Evolutionary conservation across 2,113 vertebrate genomes (phyloP), one percentile per base, ranked within the genome.

Genomic region (Datnioides undecimradiatus): DNA sequence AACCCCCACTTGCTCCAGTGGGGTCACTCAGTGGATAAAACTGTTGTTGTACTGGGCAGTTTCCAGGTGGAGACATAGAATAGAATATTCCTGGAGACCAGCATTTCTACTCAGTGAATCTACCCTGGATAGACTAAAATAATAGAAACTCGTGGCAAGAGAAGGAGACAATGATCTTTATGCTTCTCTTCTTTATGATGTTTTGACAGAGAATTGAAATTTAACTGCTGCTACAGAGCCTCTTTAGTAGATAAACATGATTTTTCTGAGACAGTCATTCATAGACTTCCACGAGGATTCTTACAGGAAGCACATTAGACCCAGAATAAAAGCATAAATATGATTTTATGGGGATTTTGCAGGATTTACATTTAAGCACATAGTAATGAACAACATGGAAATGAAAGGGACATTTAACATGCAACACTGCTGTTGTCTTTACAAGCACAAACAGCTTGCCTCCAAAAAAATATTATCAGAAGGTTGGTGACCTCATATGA

Each of bases 281-380:
- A 3, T 40, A 12, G 45, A 63, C 54, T 46, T 79, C 13, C 40
- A 58, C 16, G 4, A 46, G 21, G 59, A 74, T 70, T 88, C 43
- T 80, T 60, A 76, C 19, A 33, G 62, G 19, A 74, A 63, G 10
- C 52, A 67, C 54, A 59, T 73, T 60, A 45, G 40, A 82, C 4
- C 49, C 46, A 40, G n/a, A 80, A 75, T 75, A 74, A 79, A 62
- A 70, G 57, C 45, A 49, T 25, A 16, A 74, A 75, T 48, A n/a
- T 43, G 54, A 86, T 74, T 82, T 85, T 51, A 57, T 73, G 55
- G 64, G 70, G 79, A 86, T 82, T 82, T 68, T 52, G 34, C 78
- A 67, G 79, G 78, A 86, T 89, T 86, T 86, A 52, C 36, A 72
- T 65, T 82, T 54, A 74, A 77, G 46, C 23, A 16, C n/a, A 38